Conservation (phyloP, 1,140 invertebrate genomes). For the Caenorhabditis latens region DNA sequence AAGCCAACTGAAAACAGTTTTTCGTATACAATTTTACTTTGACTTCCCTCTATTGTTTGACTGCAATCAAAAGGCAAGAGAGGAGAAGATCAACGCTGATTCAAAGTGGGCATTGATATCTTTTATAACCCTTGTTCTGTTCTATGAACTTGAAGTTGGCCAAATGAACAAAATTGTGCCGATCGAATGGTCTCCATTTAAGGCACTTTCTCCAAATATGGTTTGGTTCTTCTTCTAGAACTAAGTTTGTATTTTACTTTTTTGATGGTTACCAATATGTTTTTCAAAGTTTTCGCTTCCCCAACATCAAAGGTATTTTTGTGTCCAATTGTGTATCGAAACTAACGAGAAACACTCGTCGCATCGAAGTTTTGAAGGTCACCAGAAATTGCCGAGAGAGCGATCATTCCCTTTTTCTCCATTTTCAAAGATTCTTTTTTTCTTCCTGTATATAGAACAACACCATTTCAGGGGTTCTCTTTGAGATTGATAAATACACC, state of each 20-base stretch:
- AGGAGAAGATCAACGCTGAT: too few species aligned
- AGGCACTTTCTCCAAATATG: not conserved
- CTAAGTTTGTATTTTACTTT: too few species aligned
- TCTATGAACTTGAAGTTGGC: too few species aligned
- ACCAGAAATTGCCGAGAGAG: constrained; percentile 1
- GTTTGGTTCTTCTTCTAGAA: not conserved
- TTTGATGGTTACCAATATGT: too few species aligned
- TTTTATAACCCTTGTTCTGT: too few species aligned
- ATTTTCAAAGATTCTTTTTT: not conserved
- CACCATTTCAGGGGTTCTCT: not conserved
- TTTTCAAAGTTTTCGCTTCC: not conserved
- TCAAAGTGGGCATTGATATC: too few species aligned
- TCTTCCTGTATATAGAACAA: not conserved
- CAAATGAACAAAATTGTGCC: too few species aligned
- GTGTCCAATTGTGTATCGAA: not conserved
- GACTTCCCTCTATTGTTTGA: too few species aligned
- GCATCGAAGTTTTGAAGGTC: constrained; percentile 29
- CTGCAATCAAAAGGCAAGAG: too few species aligned
- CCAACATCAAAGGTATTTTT: not conserved
- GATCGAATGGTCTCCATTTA: too few species aligned
- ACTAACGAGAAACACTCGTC: not conserved
- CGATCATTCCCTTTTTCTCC: not conserved
- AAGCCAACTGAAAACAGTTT: too few species aligned
- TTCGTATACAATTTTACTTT: too few species aligned
- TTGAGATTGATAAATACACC: not conserved